Base-by-base conservation (phyloP, 2,888 invertebrate species). In the Microctonus aethiopoides region DNA sequence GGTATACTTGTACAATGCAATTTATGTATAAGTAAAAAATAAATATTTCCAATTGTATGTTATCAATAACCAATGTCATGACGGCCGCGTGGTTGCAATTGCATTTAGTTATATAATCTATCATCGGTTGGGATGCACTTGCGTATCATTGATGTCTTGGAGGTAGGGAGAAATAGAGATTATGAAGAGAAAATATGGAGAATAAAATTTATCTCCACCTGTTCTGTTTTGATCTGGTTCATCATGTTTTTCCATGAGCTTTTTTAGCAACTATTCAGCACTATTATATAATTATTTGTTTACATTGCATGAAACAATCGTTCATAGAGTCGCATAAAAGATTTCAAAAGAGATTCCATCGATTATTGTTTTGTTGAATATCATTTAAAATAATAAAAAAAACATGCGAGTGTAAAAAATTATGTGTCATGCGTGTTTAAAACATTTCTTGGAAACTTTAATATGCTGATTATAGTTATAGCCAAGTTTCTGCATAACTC, bases 51-150 rank as follows among this genome's bases (percentile, higher is more conserved):
- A 52, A 54, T 13, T 26, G 26, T 11, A n/a, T 24, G 26, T n/a
- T 24, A 54, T 11, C 26, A 24, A 26, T n/a, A 24, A 13, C 26
- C 11, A 61, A 41, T 61, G 6, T 13, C 13, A 36, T 61, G 24
- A 41, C 60, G 22, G 36, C 61, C 41, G 61, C 61, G 41, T 61
- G 61, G 61, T 26, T 61, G 4, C n/a, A n/a, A 54, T 54, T 54
- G n/a, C n/a, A 54, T 59, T 61, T n/a, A 20, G 26, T 41, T 61
- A 61, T 9, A 61, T 61, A 61, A 61, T 36, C 9, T 6, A 22
- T 20, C 36, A n/a, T 16, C 59, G 41, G 41, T 61, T 61, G 41
- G 24, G 41, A 61, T 61, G 41, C 26, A 61, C 22, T 61, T 41
- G 41, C 60, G 60, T 60, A 60, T 13, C 39, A 26, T 54, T 26